Percentiles rank a stretch among this genome's conserved stretches.
Conservation (phyloP, 2,888 invertebrate genomes). For the Smittia aterrima region DNA sequence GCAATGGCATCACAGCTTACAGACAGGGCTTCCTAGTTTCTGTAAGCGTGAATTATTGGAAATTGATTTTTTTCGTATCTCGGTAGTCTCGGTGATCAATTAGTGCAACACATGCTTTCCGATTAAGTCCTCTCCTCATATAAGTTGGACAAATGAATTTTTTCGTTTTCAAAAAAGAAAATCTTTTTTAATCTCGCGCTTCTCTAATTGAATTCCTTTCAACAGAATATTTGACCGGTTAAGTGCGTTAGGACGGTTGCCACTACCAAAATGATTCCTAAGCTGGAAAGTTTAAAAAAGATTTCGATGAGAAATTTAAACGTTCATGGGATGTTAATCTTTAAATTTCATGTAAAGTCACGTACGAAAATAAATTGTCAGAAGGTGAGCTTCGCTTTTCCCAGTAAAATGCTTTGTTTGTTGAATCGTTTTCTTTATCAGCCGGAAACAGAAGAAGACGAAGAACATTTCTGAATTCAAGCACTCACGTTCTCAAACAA, state of each 20-base stretch:
- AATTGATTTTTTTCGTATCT: no score
- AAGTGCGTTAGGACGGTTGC: no score
- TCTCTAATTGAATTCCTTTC: no score
- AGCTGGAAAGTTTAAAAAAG: no score
- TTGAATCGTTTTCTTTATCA: background rate
- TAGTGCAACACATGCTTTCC: no score
- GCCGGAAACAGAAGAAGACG: background rate
- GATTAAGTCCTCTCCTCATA: no score
- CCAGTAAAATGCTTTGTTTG: background rate
- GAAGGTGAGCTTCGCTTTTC: background rate
- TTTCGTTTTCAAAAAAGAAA: background rate
- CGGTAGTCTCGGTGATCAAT: no score
- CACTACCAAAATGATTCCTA: no score
- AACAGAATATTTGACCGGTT: background rate
- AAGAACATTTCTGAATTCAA: background rate
- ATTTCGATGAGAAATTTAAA: no score
- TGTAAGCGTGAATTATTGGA: background rate
- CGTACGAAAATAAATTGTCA: constrained; percentile 11
- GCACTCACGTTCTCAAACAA: background rate
- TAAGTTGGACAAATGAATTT: no score
- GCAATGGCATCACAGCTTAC: background rate
- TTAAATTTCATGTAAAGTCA: constrained; percentile 8
- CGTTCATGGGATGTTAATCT: background rate
- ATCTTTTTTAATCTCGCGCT: background rate
- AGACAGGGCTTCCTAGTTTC: background rate